Percentiles rank a stretch among this genome's conserved stretches.
These are phyloP conservation scores for Caerostris darwini DNA, from an alignment of 1,140 invertebrate species.

Conservation along the genomic window DNA sequence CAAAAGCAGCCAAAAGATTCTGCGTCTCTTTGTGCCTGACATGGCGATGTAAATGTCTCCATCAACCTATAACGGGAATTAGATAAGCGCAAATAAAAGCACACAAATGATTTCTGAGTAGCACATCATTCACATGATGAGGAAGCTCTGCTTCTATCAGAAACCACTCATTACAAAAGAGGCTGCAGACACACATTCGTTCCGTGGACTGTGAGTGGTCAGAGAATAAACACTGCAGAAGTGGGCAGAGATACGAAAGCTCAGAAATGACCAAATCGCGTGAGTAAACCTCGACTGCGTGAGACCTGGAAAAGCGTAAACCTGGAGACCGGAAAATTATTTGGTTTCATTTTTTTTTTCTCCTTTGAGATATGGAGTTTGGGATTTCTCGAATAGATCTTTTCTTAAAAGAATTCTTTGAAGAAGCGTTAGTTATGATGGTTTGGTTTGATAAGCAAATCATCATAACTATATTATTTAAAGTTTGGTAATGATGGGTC, in stretches of 20 bases:
- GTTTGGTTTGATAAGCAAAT: no score
- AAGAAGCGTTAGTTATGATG: no score
- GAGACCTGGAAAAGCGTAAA: conserved; percentile 3
- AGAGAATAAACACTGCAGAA: neutral
- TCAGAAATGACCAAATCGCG: conserved; percentile 2
- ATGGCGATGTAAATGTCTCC: conserved; percentile 7
- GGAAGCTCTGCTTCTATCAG: neutral
- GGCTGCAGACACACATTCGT: neutral
- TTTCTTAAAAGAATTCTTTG: no score
- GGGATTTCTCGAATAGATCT: no score
- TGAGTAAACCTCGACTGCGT: conserved; percentile 1
- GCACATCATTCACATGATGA: conserved; percentile 5
- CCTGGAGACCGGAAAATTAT: neutral
- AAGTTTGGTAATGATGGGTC: no score
- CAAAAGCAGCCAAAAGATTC: neutral
- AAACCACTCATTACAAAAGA: neutral
- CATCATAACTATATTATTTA: no score
- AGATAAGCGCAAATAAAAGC: neutral
- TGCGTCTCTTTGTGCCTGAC: neutral
- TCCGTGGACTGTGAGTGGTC: neutral
- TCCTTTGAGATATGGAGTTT: neutral
- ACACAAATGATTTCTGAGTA: neutral
- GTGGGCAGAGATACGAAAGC: neutral
- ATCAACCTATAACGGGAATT: conserved; percentile 18
- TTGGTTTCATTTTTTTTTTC: neutral